These are phyloP conservation scores for Watsonalla binaria DNA, from an alignment of 2,888 invertebrate species.

Conservation along the genomic window DNA sequence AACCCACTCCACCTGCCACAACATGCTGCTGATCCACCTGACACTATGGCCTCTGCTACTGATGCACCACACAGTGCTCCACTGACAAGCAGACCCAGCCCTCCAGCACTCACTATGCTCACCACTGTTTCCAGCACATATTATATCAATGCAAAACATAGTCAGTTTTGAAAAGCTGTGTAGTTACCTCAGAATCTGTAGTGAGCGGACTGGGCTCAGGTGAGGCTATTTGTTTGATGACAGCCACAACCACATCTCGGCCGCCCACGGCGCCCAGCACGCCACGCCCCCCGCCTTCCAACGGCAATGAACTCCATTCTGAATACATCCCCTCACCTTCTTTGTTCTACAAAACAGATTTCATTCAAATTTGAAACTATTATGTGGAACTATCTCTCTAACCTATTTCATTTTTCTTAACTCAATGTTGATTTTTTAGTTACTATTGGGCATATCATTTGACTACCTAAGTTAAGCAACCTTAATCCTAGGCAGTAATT, in stretches of 20 bases:
- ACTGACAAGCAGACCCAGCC: no score
- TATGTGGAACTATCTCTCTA: no score
- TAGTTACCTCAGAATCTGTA: conserved; percentile 88
- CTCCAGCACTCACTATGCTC: no score
- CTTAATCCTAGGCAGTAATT: no score
- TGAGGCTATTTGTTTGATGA: conserved; percentile 89
- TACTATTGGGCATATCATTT: no score
- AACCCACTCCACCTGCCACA: conserved; percentile 88
- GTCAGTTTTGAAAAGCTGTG: not conserved
- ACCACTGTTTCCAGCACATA: conserved; percentile 3
- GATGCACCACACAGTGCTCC: conserved; percentile 6
- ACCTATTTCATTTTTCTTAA: no score
- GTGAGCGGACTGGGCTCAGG: conserved; percentile 91
- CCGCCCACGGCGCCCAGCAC: conserved; percentile 91
- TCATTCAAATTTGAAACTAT: not conserved
- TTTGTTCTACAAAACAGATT: conserved; percentile 64
- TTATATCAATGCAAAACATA: not conserved
- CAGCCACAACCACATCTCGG: conserved; percentile 88
- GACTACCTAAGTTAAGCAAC: no score
- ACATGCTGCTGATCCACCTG: conserved; percentile 2
- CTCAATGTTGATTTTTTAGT: no score
- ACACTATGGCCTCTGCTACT: no score
- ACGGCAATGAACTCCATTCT: conserved; percentile 88
- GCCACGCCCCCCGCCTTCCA: conserved; percentile 84
- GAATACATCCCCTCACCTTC: conserved; percentile 88